Base-by-base conservation (phyloP, 37 sponge, comb jelly and placozoan species). In the Mnemiopsis leidyi region DNA sequence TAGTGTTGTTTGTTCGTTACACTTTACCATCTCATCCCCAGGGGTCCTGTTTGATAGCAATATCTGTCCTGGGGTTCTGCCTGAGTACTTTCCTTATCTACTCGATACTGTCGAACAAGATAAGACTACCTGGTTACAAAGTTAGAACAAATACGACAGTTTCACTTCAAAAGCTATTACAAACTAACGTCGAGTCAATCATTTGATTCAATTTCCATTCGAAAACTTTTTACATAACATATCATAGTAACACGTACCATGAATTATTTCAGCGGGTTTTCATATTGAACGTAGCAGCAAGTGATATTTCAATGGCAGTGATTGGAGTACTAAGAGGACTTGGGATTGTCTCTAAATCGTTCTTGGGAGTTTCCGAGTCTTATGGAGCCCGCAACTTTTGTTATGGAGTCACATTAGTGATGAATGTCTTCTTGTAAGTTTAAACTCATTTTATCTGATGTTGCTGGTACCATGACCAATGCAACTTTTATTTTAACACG, bases 231-330 rank as follows among this genome's bases (percentile, higher is more conserved):
- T n/a, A n/a, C n/a, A n/a, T n/a, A n/a, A n/a, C n/a, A n/a, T n/a
- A n/a, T n/a, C n/a, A n/a, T n/a, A n/a, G n/a, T n/a, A n/a, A n/a
- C n/a, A n/a, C n/a, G n/a, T n/a, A n/a, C n/a, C n/a, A n/a, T n/a
- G n/a, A n/a, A n/a, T n/a, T n/a, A n/a, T 71, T 71, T 71, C 75
- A 71, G 75, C n/a, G 75, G 25, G 20, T 71, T 18, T 71, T 71
- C 75, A n/a, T 71, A 28, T 18, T 71, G 30, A 71, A 71, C n/a
- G 30, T 71, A 23, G 5, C 75, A 28, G 3, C 20, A 3, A 71
- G 75, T 71, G 75, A 71, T 25, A 71, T 71, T 71, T 13, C n/a
- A 29, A 71, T 71, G 75, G 3, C 30, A 29, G 3, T 71, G 30
- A 71, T 71, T 71, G 75, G 75, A n/a, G 3, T 71, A 7, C n/a